Base-by-base conservation (phyloP, 2,797 vertebrate genomes). In the Euthynnus affinis region DNA sequence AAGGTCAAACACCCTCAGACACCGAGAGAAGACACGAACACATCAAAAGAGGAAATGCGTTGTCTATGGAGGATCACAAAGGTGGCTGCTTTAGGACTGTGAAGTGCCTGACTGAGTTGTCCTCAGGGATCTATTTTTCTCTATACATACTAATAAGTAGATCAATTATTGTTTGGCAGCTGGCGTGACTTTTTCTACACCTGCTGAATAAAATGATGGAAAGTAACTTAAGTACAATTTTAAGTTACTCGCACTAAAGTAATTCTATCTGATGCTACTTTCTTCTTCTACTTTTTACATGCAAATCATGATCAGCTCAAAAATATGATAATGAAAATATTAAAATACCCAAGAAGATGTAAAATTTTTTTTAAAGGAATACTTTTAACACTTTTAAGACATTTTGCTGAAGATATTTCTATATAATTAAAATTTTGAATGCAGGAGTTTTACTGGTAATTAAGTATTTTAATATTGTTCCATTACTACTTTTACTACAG, bases 1-100 rank as follows among this genome's bases (percentile, higher is more conserved):
- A 83, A 93, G 92, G 92, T 92, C 92, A 87, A 49, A 61, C 72
- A 10, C 75, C 75, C 62, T 67, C 55, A 74, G 83, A 87, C 82
- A 78, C 65, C 0, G 76, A 77, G 81, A 59, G 84, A 61, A 64
- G 82, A 86, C 81, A 60, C 42, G 57, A 69, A 79, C 82, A 87
- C 86, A 88, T 89, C 89, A 90, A 86, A 89, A 77, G 89, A 78
- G 69, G 79, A 79, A 71, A 57, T 10, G 25, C 46, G 74, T 34
- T 44, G 76, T 89, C 89, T 89, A 86, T 80, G 60, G 80, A 74
- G 84, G 72, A 64, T 81, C 69, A 85, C 84, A 84, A 51, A 87
- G 65, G 76, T 62, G 82, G 61, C 71, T 48, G 74, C 68, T 71
- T 71, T 25, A 40, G 70, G 68, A 57, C 27, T 18, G 13, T 9